Evolutionary conservation across 1,140 invertebrate species (phyloP), one percentile per base, ranked within the genome.

Genomic region (Euborellia annulipes): DNA sequence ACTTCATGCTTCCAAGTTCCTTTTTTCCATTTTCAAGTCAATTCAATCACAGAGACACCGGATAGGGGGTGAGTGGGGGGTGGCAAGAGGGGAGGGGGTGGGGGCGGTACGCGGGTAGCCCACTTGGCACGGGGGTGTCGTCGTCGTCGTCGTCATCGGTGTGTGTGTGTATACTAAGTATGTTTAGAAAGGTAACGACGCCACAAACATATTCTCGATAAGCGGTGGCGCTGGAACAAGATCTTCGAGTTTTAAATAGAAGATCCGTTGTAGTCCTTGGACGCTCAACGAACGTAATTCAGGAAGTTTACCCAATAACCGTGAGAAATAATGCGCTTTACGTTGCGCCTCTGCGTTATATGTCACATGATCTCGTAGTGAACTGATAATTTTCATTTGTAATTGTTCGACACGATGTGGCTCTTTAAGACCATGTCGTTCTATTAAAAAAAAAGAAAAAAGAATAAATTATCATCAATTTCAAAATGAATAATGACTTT

Each of bases 381-480:
- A 88, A 43, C 84, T 81, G 49, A 95, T 93, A 53, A 96, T 88
- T 63, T 91, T 92, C 85, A 88, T 90, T 62, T 95, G 90, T 7
- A 95, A 65, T 55, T 89, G 86, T 60, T 96, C 90, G 50, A 95
- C 87, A 55, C 85, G 80, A 54, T 85, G 78, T 0, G 89, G 85
- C 57, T 95, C 91, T 58, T 85, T 82, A 45, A 95, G 65, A 14
- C 90, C 90, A 56, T 93, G 88, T 20, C 92, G 77, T 61, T 93
- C 91, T 96, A 73, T 38, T 67, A 69, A 50, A 50, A 60, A 60
- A 52, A 53, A 41, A 51, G 30, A 50, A 50, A 38, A 38, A 27
- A 6, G 11, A 27, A 4, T 6, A 27, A 27, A 11, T 27, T 27
- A 27, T 27, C 23, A 6, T 27, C n/a, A n/a, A n/a, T n/a, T n/a